These are phyloP conservation scores for Palaemon carinicauda DNA, from an alignment of 1,140 invertebrate species.

Conservation along the genomic window DNA sequence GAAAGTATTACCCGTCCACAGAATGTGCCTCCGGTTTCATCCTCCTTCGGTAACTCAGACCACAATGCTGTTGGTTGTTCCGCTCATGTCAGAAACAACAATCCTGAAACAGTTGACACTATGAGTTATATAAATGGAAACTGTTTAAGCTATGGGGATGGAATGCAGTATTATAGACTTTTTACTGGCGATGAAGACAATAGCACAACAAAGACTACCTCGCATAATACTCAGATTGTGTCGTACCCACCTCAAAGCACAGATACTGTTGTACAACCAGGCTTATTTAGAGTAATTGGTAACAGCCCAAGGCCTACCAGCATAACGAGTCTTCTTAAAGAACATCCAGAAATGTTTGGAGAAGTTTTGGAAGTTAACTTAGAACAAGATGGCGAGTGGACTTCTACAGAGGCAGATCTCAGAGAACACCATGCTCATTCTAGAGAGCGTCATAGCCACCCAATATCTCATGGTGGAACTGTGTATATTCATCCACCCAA, in stretches of 20 bases:
- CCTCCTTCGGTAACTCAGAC: not conserved
- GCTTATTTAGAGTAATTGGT: constrained; percentile 24
- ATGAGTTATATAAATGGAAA: not conserved
- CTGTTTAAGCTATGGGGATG: not conserved
- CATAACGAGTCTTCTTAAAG: constrained; percentile 27
- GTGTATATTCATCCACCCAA: too few species aligned
- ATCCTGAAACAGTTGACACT: not conserved
- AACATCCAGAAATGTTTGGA: constrained; percentile 34
- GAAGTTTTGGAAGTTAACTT: not conserved
- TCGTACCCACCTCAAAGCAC: not conserved
- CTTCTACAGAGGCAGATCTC: not conserved
- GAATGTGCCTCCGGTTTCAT: not conserved
- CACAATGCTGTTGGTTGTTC: not conserved
- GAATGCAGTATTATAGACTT: constrained; percentile 43
- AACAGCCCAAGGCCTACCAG: constrained; percentile 13
- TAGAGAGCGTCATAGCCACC: not conserved
- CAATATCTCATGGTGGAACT: not conserved
- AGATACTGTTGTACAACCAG: constrained; percentile 8
- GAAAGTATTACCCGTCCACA: not conserved
- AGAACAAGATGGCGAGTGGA: not conserved
- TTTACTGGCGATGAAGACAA: constrained; percentile 36
- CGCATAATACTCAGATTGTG: not conserved
- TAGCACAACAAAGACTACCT: not conserved
- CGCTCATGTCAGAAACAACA: not conserved
- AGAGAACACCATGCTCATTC: not conserved